Evolutionary conservation across 2,888 invertebrate species (phyloP).

Genomic region (Tiliacea citrago): DNA sequence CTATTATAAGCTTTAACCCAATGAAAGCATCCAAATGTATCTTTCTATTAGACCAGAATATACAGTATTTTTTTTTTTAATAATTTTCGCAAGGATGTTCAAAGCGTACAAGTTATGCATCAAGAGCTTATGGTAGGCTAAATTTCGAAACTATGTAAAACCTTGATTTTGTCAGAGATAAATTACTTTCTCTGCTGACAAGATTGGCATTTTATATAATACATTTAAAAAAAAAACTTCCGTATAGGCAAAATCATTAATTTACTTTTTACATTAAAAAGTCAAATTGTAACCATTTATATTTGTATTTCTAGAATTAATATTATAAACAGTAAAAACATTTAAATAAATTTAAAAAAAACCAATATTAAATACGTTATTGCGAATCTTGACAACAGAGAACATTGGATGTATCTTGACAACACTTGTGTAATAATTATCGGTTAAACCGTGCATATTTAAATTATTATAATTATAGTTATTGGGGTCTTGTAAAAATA

Average conservation of each 20-base stretch:
- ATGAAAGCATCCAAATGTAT: constrained; percentile 56
- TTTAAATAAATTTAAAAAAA: constrained; percentile 61
- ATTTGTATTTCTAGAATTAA: constrained; percentile 56
- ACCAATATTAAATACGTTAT: constrained; percentile 52
- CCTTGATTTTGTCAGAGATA: constrained; percentile 30
- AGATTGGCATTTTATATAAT: constrained; percentile 56
- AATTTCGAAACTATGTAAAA: constrained; percentile 29
- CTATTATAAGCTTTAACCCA: constrained; percentile 56
- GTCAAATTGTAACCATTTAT: constrained; percentile 54
- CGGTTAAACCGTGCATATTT: constrained; percentile 24
- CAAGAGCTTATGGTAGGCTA: constrained; percentile 37
- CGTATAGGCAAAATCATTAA: constrained; percentile 25
- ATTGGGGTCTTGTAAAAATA: constrained; percentile 25
- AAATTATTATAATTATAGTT: constrained; percentile 30
- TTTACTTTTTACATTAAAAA: constrained; percentile 44
- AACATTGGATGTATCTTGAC: constrained; percentile 30
- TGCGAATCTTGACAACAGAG: constrained; percentile 65
- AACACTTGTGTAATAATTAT: constrained; percentile 29
- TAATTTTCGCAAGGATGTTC: constrained; percentile 30
- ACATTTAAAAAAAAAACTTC: constrained; percentile 50
- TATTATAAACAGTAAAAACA: constrained; percentile 60
- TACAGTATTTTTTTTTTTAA: constrained; percentile 48
- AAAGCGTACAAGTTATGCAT: constrained; percentile 32
- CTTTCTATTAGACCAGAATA: constrained; percentile 48
- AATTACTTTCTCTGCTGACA: constrained; percentile 53